phyloP scores from a whole-genome alignment of 2,113 vertebrate species.

The Scopus umbretta region DNA sequence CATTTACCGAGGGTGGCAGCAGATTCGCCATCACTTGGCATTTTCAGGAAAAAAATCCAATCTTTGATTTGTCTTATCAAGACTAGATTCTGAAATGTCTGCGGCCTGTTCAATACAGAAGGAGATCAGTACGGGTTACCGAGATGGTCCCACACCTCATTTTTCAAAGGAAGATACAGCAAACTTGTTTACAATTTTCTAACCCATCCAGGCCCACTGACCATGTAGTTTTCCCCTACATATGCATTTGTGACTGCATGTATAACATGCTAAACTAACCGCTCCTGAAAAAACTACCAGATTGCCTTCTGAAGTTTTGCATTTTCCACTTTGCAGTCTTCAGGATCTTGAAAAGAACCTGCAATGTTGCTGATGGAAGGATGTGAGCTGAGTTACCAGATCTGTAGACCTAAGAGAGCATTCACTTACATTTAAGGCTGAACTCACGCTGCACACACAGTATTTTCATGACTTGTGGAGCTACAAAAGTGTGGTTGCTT shows the following conservation, averaged over 20 bases:
- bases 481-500: not conserved
- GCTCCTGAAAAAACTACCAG: not conserved
- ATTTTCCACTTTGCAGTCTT: not conserved
- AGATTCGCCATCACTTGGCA: not conserved
- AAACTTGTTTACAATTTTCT: not conserved
- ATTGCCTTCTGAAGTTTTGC: not conserved
- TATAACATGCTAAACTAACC: not conserved
- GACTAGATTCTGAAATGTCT: not conserved
- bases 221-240: not conserved
- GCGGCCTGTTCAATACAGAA: not conserved
- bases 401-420: not conserved
- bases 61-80: not conserved
- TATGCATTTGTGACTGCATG: not conserved
- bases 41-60: not conserved
- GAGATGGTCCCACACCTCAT: not conserved
- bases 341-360: not conserved
- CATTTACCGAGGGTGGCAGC: not conserved
- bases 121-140: not conserved
- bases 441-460: not conserved
- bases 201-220: not conserved
- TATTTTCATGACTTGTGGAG: not conserved
- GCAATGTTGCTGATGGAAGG: not conserved
- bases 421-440: not conserved
- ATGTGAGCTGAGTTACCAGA: not conserved
- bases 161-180: not conserved